phyloP scores from a whole-genome alignment of 1,140 invertebrate genomes.

The Archivesica marissinica region DNA sequence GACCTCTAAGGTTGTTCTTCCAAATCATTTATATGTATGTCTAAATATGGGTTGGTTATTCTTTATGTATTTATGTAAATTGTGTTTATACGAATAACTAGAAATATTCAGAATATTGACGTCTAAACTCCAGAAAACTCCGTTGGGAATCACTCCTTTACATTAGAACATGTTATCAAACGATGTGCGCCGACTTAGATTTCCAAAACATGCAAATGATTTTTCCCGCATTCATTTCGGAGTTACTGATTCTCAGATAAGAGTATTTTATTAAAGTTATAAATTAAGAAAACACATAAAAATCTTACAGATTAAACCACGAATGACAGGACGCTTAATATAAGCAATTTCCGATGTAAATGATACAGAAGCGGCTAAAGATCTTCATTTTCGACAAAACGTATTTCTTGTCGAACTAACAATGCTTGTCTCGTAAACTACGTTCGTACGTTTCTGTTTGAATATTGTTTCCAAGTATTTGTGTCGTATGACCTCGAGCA shows the following conservation, averaged over 20 bases:
- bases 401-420: slow-evolving; percentile 5
- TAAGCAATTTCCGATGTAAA: slow-evolving; percentile 57
- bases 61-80: slow-evolving; percentile 1
- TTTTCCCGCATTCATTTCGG: slow-evolving; percentile 30
- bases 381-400: slow-evolving; percentile 43
- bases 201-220: slow-evolving; percentile 50
- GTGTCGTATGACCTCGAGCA: background rate
- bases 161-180: slow-evolving; percentile 34
- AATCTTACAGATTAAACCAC: slow-evolving; percentile 47
- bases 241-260: slow-evolving; percentile 33
- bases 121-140: background rate
- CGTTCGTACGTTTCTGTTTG: background rate
- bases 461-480: slow-evolving; percentile 14
- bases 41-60: background rate
- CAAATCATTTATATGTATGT: too few relatives aligned
- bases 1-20: too few relatives aligned
- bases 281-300: slow-evolving; percentile 54
- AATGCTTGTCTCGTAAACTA: slow-evolving; percentile 39
- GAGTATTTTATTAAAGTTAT: slow-evolving; percentile 51
- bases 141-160: background rate
- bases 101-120: slow-evolving; percentile 5
- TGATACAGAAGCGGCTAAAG: slow-evolving; percentile 11
- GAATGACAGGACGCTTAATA: slow-evolving; percentile 39
- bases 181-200: slow-evolving; percentile 5
- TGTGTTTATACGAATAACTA: background rate